These are phyloP conservation scores for Eupeodes corollae DNA, from an alignment of 1,140 invertebrate genomes.

Conservation along the genomic window DNA sequence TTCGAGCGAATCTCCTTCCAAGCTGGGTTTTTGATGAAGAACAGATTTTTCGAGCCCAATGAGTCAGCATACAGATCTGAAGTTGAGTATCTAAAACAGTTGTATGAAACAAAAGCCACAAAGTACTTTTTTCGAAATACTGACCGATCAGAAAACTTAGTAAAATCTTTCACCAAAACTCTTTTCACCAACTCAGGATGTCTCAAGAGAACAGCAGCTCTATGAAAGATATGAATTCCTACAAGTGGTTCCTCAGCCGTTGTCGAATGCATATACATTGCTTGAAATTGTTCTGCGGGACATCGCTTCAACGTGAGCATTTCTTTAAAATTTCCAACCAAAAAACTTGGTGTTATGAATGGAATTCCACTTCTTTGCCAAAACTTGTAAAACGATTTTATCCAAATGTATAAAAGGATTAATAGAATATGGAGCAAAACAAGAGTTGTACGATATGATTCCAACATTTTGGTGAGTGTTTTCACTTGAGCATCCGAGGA, in stretches of 20 bases:
- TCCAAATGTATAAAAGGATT: too few relatives aligned
- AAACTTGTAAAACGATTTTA: slow-evolving; percentile 15
- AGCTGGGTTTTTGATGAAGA: slow-evolving; percentile 21
- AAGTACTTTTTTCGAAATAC: background rate
- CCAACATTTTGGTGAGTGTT: too few relatives aligned
- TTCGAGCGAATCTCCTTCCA: slow-evolving; percentile 45
- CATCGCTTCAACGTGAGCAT: slow-evolving; percentile 11
- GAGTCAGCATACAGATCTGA: slow-evolving; percentile 24
- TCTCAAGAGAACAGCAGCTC: slow-evolving; percentile 39
- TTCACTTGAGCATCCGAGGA: too few relatives aligned
- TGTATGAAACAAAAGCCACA: too few relatives aligned
- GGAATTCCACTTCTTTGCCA: slow-evolving; percentile 37
- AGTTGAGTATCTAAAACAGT: slow-evolving; percentile 14
- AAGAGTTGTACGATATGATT: too few relatives aligned
- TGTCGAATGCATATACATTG: slow-evolving; percentile 20
- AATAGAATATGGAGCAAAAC: too few relatives aligned
- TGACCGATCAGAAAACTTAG: slow-evolving; percentile 2
- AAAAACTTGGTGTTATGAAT: slow-evolving; percentile 22
- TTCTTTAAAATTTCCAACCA: slow-evolving; percentile 27
- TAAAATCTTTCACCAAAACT: slow-evolving; percentile 42
- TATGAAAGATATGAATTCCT: slow-evolving; percentile 37
- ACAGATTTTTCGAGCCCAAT: slow-evolving; percentile 24
- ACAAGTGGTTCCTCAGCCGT: slow-evolving; percentile 27
- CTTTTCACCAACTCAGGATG: slow-evolving; percentile 42
- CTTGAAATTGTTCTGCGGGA: slow-evolving; percentile 19